phyloP scores from a whole-genome alignment of 2,113 vertebrate species.

The Saccopteryx leptura region DNA sequence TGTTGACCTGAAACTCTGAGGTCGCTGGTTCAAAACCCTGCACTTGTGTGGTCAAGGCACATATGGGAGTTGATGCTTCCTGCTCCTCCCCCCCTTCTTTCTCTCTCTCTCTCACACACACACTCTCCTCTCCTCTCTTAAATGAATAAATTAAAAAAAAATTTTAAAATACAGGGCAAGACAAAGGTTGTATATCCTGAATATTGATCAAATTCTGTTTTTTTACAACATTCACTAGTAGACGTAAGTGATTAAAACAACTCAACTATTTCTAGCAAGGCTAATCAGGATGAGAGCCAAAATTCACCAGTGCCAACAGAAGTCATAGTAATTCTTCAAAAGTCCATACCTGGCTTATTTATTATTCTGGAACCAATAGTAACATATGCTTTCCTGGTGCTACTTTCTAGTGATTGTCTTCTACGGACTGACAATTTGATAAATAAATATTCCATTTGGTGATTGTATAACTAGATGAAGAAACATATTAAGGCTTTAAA shows the following conservation, averaged over 20 bases:
- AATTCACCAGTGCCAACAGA: not conserved
- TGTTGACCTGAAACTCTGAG: too few relatives aligned
- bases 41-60: too few relatives aligned
- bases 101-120: too few relatives aligned
- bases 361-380: slow-evolving; percentile 54
- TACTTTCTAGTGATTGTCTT: slow-evolving; percentile 47
- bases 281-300: not conserved
- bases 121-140: too few relatives aligned
- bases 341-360: slow-evolving; percentile 39
- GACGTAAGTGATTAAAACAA: not conserved
- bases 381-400: slow-evolving; percentile 15
- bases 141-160: too few relatives aligned
- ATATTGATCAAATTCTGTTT: not conserved
- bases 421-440: slow-evolving; percentile 6
- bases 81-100: too few relatives aligned
- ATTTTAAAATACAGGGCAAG: not conserved
- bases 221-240: not conserved
- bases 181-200: not conserved
- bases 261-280: not conserved
- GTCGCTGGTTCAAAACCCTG: too few relatives aligned
- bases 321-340: slow-evolving; percentile 30
- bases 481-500: slow-evolving; percentile 36
- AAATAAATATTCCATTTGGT: slow-evolving; percentile 50
- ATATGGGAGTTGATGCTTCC: too few relatives aligned
- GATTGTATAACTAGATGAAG: slow-evolving; percentile 33